phyloP scores from a whole-genome alignment of 1,140 invertebrate genomes.

The Hycleus cichorii region DNA sequence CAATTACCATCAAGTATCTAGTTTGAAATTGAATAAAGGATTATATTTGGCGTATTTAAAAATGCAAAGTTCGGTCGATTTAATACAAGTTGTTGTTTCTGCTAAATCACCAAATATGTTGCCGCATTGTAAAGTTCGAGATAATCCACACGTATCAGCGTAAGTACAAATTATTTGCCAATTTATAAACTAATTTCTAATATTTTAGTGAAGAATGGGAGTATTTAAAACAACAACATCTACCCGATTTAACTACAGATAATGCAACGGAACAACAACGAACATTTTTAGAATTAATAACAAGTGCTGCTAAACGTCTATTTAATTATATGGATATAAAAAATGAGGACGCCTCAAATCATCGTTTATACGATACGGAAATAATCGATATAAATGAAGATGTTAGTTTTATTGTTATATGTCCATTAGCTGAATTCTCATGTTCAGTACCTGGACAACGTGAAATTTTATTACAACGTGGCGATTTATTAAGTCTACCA shows the following conservation, averaged over 20 bases:
- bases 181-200: too few relatives aligned
- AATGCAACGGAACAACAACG: constrained; percentile 63
- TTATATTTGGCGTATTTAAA: constrained; percentile 93
- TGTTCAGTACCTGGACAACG: constrained; percentile 84
- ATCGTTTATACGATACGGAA: constrained; percentile 84
- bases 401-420: constrained; percentile 82
- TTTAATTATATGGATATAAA: constrained; percentile 75
- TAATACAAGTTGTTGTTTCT: constrained; percentile 88
- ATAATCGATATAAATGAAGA: constrained; percentile 83
- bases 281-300: constrained; percentile 68
- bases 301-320: constrained; percentile 60
- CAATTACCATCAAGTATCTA: constrained; percentile 81
- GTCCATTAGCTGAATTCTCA: constrained; percentile 82
- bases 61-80: constrained; percentile 89
- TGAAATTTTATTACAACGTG: constrained; percentile 69
- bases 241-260: constrained; percentile 39
- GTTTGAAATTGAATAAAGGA: constrained; percentile 71
- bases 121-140: constrained; percentile 84
- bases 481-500: constrained; percentile 75
- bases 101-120: constrained; percentile 85
- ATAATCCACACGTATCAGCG: constrained; percentile 93
- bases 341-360: constrained; percentile 55
- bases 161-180: constrained; percentile 46
- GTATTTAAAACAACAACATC: constrained; percentile 56
- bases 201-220: constrained; percentile 91